A percentile compares a stretch with the other conserved stretches of the same genome.
These are phyloP conservation scores for Phainopepla nitens DNA, from an alignment of 2,113 vertebrate species.

Conservation along the genomic window DNA sequence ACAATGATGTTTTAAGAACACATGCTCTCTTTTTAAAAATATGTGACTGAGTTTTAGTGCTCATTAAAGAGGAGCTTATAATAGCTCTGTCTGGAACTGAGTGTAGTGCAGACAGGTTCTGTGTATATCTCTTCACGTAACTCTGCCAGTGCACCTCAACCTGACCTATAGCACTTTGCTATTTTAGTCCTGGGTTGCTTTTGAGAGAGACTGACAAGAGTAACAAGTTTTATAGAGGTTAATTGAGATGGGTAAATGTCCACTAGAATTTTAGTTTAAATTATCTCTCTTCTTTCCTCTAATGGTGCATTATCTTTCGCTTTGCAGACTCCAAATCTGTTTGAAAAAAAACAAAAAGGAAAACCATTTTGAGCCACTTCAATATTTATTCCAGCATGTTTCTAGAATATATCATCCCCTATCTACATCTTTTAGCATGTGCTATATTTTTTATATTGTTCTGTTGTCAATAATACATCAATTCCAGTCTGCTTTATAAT, in stretches of 20 bases:
- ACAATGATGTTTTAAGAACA: not conserved
- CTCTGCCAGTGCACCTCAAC: constrained; percentile 15
- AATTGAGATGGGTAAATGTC: constrained; percentile 53
- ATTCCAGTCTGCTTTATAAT: not conserved
- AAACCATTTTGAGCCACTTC: not conserved
- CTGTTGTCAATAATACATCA: not conserved
- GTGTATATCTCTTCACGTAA: not conserved
- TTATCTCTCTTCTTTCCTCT: constrained; percentile 23
- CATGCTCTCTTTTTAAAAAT: constrained; percentile 6
- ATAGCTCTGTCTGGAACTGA: constrained; percentile 20
- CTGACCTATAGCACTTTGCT: constrained; percentile 60
- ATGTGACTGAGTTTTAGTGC: constrained; percentile 12
- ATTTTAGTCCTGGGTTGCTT: constrained; percentile 55
- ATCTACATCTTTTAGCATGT: not conserved
- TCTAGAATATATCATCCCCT: not conserved
- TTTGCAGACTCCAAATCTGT: not conserved
- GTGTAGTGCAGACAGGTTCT: constrained; percentile 4
- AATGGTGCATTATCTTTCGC: constrained; percentile 14
- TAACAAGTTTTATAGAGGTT: constrained; percentile 35
- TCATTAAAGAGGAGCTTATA: constrained; percentile 41
- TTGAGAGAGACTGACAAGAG: constrained; percentile 52
- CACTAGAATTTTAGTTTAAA: constrained; percentile 45
- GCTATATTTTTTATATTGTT: not conserved
- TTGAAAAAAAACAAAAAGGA: not conserved
- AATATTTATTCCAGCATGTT: not conserved